These are phyloP conservation scores for Ormyrus labotus DNA, from an alignment of 2,888 invertebrate species.

Conservation along the genomic window DNA sequence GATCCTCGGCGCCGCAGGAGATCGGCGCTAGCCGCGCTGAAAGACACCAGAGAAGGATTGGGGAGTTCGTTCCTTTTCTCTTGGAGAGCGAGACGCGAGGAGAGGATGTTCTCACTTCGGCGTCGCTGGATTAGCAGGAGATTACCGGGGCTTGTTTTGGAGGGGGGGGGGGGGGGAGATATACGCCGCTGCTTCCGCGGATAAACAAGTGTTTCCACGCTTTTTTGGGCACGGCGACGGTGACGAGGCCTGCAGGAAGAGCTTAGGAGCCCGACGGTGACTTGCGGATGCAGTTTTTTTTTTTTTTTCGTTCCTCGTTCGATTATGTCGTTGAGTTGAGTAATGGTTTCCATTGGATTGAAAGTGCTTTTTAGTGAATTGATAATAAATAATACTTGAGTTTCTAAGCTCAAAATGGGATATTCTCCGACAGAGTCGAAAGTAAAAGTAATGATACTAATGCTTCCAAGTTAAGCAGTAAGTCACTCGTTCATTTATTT, in stretches of 20 bases:
- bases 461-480: too few relatives aligned
- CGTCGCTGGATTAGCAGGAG: not conserved
- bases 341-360: too few relatives aligned
- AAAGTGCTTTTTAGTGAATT: too few relatives aligned
- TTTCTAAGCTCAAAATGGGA: too few relatives aligned
- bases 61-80: too few relatives aligned
- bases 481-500: too few relatives aligned
- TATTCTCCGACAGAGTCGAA: too few relatives aligned
- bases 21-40: not conserved
- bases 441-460: too few relatives aligned
- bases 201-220: conserved; percentile 47
- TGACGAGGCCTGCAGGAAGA: not conserved
- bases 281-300: not conserved
- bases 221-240: conserved; percentile 2
- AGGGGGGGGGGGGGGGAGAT: not conserved
- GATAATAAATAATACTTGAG: too few relatives aligned
- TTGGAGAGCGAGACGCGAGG: too few relatives aligned
- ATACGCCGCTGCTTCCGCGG: not conserved
- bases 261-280: not conserved
- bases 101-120: conserved; percentile 39
- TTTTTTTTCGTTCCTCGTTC: not conserved
- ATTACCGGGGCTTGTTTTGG: conserved; percentile 5
- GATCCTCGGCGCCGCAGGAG: conserved; percentile 46
- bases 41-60: too few relatives aligned
- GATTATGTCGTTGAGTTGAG: not conserved